Base-by-base conservation (phyloP, 1,140 invertebrate species). In the Bombus haemorrhoidalis region DNA sequence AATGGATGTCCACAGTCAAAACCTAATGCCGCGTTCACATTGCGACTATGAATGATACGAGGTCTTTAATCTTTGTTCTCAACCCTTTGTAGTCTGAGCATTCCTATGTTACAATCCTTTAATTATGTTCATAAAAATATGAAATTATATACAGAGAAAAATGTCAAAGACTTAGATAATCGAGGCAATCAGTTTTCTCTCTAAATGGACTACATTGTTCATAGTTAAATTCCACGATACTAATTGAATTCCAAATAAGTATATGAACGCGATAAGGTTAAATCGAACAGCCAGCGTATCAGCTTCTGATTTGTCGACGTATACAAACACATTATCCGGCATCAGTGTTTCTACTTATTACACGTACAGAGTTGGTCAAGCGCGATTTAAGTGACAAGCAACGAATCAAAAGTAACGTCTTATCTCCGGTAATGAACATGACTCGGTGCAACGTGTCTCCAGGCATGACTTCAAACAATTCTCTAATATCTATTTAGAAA, bases 401-500 rank as follows among this genome's bases (percentile, higher is more conserved):
- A 62, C 57, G 68, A 57, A 85, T 62, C 76, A 64, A 85, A 72
- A 72, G 32, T n/a, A 22, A n/a, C 76, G 39, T 39, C 18, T 79
- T 84, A 79, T 79, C 83, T 79, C n/a, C 15, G 22, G 41, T 69
- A 84, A 84, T 39, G 66, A 57, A 79, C 59, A 59, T 43, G 76
- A 59, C 68, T 59, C 28, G 8, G 53, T 57, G 53, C 39, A 78
- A 71, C 32, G 75, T 41, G 83, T 84, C 57, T 32, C 41, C 28
- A 25, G 37, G 37, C 76, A 72, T 47, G 83, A 72, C 83, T 85
- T 47, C 53, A 32, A 80, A 80, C 83, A 85, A 85, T 85, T 80
- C 71, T 47, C 83, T 72, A 73, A 85, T 85, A 85, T 85, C 77
- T 81, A 74, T 84, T 88, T 87, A 87, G 86, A 88, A 87, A 88